Evolutionary conservation across 2,797 vertebrate species (phyloP).

Genomic region (Halcyon badia): DNA sequence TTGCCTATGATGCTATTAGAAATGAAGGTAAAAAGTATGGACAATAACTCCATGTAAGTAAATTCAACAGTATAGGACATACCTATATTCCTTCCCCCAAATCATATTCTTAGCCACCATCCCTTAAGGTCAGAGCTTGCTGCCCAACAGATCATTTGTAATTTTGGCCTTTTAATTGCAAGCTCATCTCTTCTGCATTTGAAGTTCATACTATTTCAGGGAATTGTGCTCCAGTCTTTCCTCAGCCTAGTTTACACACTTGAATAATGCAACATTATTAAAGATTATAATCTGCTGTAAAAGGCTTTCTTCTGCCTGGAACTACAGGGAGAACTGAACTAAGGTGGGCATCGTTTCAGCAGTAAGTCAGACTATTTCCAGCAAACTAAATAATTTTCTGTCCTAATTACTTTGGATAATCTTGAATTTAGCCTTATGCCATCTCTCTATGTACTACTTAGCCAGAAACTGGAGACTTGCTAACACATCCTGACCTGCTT

Average conservation of each 20-base stretch:
- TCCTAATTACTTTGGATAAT: slow-evolving; percentile 64
- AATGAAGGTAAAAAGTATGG: background rate
- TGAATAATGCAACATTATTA: slow-evolving; percentile 51
- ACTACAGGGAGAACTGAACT: slow-evolving; percentile 40
- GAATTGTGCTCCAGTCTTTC: background rate
- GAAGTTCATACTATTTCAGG: background rate
- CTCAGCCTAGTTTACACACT: slow-evolving; percentile 35
- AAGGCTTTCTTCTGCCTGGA: slow-evolving; percentile 49
- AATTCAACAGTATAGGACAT: background rate
- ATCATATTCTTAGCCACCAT: background rate
- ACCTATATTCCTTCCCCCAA: background rate
- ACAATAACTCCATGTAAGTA: background rate
- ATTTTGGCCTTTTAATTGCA: background rate
- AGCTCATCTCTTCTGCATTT: background rate
- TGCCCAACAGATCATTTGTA: background rate
- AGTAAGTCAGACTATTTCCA: slow-evolving; percentile 54
- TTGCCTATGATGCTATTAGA: background rate
- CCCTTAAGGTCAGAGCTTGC: background rate
- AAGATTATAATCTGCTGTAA: slow-evolving; percentile 54
- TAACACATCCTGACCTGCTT: slow-evolving; percentile 36
- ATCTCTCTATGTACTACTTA: slow-evolving; percentile 21
- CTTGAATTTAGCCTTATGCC: slow-evolving; percentile 60
- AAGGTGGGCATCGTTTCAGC: slow-evolving; percentile 45
- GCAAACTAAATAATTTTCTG: slow-evolving; percentile 59
- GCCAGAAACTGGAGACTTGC: slow-evolving; percentile 27